Evolutionary conservation across 2,888 invertebrate genomes (phyloP), one percentile per base, ranked within the genome.

Genomic region (Psococerastis gibbosa): DNA sequence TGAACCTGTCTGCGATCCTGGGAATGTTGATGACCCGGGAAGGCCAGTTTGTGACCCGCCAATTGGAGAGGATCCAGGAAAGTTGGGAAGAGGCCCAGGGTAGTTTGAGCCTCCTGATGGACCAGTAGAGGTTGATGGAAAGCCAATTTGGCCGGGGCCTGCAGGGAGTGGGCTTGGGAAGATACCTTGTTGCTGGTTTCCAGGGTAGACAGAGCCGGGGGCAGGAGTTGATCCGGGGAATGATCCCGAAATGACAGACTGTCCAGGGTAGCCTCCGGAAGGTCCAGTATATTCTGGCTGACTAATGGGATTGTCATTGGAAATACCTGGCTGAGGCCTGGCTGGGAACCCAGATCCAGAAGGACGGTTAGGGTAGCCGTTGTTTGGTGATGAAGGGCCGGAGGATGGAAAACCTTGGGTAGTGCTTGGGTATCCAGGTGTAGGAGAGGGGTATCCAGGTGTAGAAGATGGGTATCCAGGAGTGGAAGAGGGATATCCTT

Each of bases 51-150:
- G 47, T 52, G 16, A 23, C n/a, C 42, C 13, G n/a, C 23, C 32
- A n/a, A n/a, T n/a, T n/a, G n/a, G n/a, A n/a, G n/a, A n/a, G 42
- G 16, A 4, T 42, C 16, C 35, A 9, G 4, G 41, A 2, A 13
- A 2, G 17, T 56, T 53, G 6, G 57, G 55, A 43, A 1, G 52
- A 53, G 42, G 51, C 50, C 49, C 55, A 35, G 45, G 47, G 8
- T 46, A 43, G 27, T 45, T 47, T 42, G 48, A 51, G 46, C 52
- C 53, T 20, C 53, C 51, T 22, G 54, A 46, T 15, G 55, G 54
- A 42, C 50, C 52, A 32, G 53, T 53, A 32, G 48, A 46, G 8
- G 47, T 44, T 6, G 48, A 46, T 6, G 49, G 42, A 44, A 45
- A 18, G 15, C 43, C 46, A 17, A 27, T 41, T 17, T 23, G 16